Evolutionary conservation across 2,888 invertebrate species (phyloP).

Genomic region (Chaitophorus viminalis): DNA sequence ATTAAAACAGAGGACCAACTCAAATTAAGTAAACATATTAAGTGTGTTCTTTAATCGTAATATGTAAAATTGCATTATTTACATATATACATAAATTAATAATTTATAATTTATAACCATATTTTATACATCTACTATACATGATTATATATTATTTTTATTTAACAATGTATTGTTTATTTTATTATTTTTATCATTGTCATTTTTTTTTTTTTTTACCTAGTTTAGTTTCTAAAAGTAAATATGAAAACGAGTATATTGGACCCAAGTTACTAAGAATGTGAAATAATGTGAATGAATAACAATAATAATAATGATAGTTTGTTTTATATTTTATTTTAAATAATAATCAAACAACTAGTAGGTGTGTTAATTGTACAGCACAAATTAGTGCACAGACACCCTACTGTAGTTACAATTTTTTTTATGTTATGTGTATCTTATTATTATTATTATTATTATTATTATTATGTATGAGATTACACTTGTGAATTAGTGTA

Average conservation of each 20-base stretch:
- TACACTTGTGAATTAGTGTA: neutral
- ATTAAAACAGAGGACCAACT: slow-evolving; percentile 27
- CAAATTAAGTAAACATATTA: slow-evolving; percentile 12
- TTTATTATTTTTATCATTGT: slow-evolving; percentile 30
- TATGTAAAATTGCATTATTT: slow-evolving; percentile 16
- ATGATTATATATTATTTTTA: slow-evolving; percentile 50
- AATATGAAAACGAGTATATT: slow-evolving; percentile 30
- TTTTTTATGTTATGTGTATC: neutral
- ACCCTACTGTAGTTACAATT: slow-evolving; percentile 6
- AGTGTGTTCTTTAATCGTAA: slow-evolving; percentile 37
- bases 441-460: neutral
- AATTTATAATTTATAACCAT: slow-evolving; percentile 35
- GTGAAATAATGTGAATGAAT: slow-evolving; percentile 7
- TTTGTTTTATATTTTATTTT: slow-evolving; percentile 22
- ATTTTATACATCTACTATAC: slow-evolving; percentile 31
- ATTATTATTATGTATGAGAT: neutral
- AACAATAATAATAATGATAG: slow-evolving; percentile 45
- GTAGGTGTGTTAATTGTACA: slow-evolving; percentile 15
- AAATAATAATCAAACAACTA: slow-evolving; percentile 43
- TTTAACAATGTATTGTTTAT: slow-evolving; percentile 41
- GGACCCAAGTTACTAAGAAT: slow-evolving; percentile 18
- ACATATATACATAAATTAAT: slow-evolving; percentile 34
- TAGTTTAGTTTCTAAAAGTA: slow-evolving; percentile 6
- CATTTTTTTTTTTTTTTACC: slow-evolving; percentile 34
- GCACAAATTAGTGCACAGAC: slow-evolving; percentile 22